Conservation (phyloP, 2,797 vertebrate species). For the Morus bassanus region DNA sequence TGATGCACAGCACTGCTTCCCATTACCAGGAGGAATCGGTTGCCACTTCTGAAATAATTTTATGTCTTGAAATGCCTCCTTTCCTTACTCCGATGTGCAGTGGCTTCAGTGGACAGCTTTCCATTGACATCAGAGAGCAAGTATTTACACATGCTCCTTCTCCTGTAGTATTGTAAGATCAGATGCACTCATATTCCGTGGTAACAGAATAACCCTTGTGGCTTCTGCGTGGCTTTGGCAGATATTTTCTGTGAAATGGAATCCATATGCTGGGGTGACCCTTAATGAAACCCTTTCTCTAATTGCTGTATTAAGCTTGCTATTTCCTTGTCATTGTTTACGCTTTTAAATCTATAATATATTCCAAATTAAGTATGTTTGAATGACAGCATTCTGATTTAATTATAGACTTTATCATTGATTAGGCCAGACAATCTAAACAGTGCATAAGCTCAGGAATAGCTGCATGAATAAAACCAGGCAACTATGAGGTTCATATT, state of each 20-base stretch:
- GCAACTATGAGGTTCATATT: neutral
- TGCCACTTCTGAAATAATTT: neutral
- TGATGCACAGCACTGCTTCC: neutral
- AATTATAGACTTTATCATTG: constrained; percentile 51
- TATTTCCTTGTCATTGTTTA: constrained; percentile 65
- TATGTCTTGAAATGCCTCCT: neutral
- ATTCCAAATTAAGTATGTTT: constrained; percentile 63
- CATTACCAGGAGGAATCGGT: neutral
- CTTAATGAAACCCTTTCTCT: constrained; percentile 39
- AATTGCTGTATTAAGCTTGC: constrained; percentile 50
- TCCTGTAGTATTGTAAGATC: neutral
- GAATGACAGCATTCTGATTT: constrained; percentile 57
- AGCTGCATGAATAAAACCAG: neutral
- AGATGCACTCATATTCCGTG: neutral
- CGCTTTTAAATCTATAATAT: constrained; percentile 47
- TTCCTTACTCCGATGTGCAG: neutral
- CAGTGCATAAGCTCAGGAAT: constrained; percentile 10
- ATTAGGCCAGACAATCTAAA: constrained; percentile 52
- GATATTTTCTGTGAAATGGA: constrained; percentile 43
- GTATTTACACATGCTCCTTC: neutral
- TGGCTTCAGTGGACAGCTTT: neutral
- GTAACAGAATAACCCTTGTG: neutral
- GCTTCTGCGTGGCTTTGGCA: constrained; percentile 32
- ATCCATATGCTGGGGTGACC: constrained; percentile 54
- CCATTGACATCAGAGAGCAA: neutral